Evolutionary conservation across 2,113 vertebrate genomes (phyloP).

Genomic region (Egretta garzetta): DNA sequence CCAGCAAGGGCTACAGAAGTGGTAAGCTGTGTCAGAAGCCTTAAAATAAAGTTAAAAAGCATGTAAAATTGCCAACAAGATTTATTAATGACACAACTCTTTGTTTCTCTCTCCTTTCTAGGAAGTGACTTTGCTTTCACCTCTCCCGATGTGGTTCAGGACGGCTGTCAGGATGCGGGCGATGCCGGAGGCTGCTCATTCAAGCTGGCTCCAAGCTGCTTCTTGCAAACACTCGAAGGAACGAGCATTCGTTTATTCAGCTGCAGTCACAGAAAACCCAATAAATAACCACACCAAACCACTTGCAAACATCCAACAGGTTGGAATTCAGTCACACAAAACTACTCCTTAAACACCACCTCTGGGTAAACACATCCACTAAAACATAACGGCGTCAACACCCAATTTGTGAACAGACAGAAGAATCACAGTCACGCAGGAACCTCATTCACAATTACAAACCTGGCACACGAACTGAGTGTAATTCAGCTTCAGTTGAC

Average conservation of each 20-base stretch:
- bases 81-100: neutral
- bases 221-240: neutral
- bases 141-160: neutral
- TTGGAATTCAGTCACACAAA: neutral
- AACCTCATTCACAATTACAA: neutral
- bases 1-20: neutral
- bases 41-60: neutral
- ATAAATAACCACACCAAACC: neutral
- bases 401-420: neutral
- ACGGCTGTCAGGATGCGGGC: neutral
- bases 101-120: neutral
- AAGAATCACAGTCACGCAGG: neutral
- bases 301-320: neutral
- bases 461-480: neutral
- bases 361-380: neutral
- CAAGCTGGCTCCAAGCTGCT: neutral
- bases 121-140: neutral
- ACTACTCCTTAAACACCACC: neutral
- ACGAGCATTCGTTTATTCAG: neutral
- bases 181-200: neutral
- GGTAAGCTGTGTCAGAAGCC: neutral
- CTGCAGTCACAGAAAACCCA: neutral
- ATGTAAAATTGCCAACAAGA: neutral
- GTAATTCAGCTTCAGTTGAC: neutral
- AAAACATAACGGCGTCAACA: accelerated